Evolutionary conservation across 2,888 invertebrate species (phyloP), one percentile per base, ranked within the genome.

Genomic region (Apoda limacodes): DNA sequence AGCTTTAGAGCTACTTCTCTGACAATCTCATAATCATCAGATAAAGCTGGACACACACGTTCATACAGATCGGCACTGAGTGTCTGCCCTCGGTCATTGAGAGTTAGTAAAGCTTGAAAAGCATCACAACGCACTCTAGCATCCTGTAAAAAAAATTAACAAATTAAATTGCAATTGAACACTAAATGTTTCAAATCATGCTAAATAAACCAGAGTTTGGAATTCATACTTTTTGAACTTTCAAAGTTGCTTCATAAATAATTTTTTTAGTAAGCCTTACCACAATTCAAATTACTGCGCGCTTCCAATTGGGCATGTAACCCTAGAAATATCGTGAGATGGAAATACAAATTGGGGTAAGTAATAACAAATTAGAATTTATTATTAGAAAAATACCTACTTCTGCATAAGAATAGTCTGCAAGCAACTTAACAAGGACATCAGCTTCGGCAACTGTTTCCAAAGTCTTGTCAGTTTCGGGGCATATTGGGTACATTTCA

Each of bases 1-100:
- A 98, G 74, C 55, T 90, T 89, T 4, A 97, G 72, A 0, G 94
- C 95, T 24, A 90, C 91, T 52, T 91, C 86, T 30, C 97, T 82
- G 0, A 97, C 97, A 54, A 93, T 92, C 70, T 97, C 96, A 66
- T 95, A 95, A 64, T 97, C 96, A 67, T 98, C 98, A 13, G 88
- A 86, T 25, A 97, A 82, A 2, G 93, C 92, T 12, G 85, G 80
- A 53, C 90, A 90, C 13, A 91, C 86, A 10, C 78, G 63, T 24
- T 82, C 80, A 44, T 86, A 88, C 12, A 88, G 67, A 29, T 74
- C 80, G 1, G 88, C 87, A 30, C 89, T 88, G n/a, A 97, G 68
- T 30, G 85, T 84, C 39, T 93, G 87, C 1, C 93, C 93, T 38
- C 95, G 83, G 43, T 90, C 88, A 51, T 95, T 91, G 6, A 96